phyloP scores from a whole-genome alignment of 2,888 invertebrate species.

The Caenorhabditis sp. region DNA sequence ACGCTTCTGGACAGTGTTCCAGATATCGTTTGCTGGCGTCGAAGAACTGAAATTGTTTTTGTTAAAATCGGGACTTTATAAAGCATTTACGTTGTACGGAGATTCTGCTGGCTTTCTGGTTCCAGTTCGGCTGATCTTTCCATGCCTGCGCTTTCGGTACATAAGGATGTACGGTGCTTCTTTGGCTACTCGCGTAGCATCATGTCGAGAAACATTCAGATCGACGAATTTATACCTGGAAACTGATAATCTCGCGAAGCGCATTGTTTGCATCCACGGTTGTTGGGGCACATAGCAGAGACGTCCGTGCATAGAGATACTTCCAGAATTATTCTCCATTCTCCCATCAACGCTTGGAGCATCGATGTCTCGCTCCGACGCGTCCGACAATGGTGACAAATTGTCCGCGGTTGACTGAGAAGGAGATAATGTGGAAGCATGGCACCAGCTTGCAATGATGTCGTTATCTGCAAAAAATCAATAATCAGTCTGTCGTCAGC shows the following conservation, averaged over 20 bases:
- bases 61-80: too few relatives aligned
- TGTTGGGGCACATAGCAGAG: slow-evolving; percentile 92
- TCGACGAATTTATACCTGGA: too few relatives aligned
- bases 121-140: too few relatives aligned
- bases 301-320: slow-evolving; percentile 80
- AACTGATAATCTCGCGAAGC: slow-evolving; percentile 89
- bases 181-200: too few relatives aligned
- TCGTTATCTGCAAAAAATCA: not conserved
- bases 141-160: too few relatives aligned
- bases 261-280: slow-evolving; percentile 98
- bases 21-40: too few relatives aligned
- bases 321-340: slow-evolving; percentile 80
- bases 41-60: too few relatives aligned
- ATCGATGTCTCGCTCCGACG: slow-evolving; percentile 81
- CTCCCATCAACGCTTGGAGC: slow-evolving; percentile 85
- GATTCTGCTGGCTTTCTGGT: too few relatives aligned
- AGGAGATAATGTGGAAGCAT: slow-evolving; percentile 79
- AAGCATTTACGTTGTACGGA: too few relatives aligned
- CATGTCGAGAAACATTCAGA: too few relatives aligned
- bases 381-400: slow-evolving; percentile 71
- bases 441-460: slow-evolving; percentile 80
- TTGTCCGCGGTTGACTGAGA: slow-evolving; percentile 52
- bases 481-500: not conserved
- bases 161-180: too few relatives aligned
- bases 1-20: too few relatives aligned